These are phyloP conservation scores for Pampus argenteus DNA, from an alignment of 2,797 vertebrate genomes.

Conservation along the genomic window DNA sequence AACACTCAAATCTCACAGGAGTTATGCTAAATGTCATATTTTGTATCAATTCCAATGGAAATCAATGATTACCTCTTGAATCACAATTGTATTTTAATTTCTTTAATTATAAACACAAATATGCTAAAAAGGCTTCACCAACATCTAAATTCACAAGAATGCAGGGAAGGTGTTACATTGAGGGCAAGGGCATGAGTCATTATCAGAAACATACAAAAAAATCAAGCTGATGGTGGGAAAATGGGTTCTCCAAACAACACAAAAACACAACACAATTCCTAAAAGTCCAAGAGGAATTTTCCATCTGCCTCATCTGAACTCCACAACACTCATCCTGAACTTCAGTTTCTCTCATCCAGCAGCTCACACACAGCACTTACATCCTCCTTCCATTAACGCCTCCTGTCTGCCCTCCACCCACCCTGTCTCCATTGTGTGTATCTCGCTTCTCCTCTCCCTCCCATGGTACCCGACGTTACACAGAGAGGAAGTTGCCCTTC, in stretches of 20 bases:
- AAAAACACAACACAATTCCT: conserved; percentile 26
- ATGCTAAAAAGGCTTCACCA: background rate
- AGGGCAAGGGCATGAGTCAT: background rate
- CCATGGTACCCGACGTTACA: conserved; percentile 49
- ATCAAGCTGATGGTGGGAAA: conserved; percentile 41
- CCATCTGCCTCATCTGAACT: conserved; percentile 20
- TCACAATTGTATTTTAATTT: background rate
- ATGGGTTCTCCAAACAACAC: conserved; percentile 14
- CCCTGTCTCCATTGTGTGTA: conserved; percentile 70
- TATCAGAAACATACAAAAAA: conserved; percentile 5
- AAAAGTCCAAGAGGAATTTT: conserved; percentile 17
- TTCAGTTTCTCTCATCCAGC: conserved; percentile 41
- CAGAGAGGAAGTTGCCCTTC: conserved; percentile 80
- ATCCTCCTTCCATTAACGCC: conserved; percentile 63
- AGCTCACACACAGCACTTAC: conserved; percentile 51
- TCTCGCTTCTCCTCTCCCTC: conserved; percentile 62
- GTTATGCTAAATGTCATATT: background rate
- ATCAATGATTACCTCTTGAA: background rate
- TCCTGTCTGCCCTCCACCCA: conserved; percentile 58
- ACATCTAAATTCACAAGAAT: background rate
- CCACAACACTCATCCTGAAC: conserved; percentile 29
- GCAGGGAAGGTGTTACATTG: background rate
- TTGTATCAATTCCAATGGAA: background rate
- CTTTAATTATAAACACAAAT: background rate
- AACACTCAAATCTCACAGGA: background rate